Evolutionary conservation across 1,140 invertebrate genomes (phyloP).

Genomic region (Arion vulgaris): DNA sequence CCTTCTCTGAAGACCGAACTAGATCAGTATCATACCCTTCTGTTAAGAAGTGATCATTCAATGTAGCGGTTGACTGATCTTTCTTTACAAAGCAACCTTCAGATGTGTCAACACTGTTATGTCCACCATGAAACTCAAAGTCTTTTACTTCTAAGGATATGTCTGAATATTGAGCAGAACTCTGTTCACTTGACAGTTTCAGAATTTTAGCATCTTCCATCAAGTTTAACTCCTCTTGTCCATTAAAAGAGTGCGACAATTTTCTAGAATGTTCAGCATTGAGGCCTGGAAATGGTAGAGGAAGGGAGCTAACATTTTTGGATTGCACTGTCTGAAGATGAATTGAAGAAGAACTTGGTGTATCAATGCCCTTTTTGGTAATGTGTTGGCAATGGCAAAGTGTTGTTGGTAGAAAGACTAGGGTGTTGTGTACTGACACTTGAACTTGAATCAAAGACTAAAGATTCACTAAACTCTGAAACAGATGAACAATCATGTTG

Average conservation of each 20-base stretch:
- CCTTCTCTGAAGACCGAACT: background rate
- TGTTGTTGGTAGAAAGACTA: background rate
- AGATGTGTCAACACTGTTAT: background rate
- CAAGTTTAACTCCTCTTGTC: background rate
- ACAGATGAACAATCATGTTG: background rate
- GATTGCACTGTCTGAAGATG: background rate
- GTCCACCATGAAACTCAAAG: background rate
- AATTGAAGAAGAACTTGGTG: background rate
- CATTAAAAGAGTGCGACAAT: background rate
- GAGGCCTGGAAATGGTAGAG: background rate
- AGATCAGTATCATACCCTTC: background rate
- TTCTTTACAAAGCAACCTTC: background rate
- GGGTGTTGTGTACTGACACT: background rate
- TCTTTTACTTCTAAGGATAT: background rate
- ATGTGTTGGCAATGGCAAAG: background rate
- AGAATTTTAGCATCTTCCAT: background rate
- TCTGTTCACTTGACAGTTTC: background rate
- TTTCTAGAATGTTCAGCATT: background rate
- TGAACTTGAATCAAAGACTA: background rate
- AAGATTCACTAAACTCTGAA: background rate
- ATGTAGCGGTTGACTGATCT: background rate
- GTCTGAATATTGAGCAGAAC: background rate
- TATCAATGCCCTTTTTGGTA: background rate
- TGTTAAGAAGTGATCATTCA: background rate
- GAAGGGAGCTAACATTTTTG: background rate